Base-by-base conservation (phyloP, 2,113 vertebrate genomes). In the Probosciger aterrimus region DNA sequence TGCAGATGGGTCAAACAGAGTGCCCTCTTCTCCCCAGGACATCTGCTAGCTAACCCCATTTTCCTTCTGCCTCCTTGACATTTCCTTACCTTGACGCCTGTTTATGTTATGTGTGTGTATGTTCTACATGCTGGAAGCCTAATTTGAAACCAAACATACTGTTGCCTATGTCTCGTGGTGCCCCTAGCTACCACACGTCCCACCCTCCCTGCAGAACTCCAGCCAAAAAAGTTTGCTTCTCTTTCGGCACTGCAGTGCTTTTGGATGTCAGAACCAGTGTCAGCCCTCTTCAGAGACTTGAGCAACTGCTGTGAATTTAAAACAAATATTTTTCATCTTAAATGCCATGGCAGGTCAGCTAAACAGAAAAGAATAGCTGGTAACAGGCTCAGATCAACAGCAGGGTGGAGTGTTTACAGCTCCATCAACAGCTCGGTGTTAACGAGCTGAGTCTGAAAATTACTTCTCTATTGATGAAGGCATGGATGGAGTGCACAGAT, bases 241-340 rank as follows among this genome's bases (percentile, higher is more conserved):
- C 57, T 87, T 90, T 93, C 11, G 0, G 20, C 23, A 5, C 94
- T 73, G 63, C 24, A 10, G 88, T 63, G 77, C 76, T 95, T 93
- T 95, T 96, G 91, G 95, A 97, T 94, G 86, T 93, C 85, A 95
- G 85, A 88, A 90, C 10, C 52, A 89, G 90, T 1, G 8, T 97
- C 94, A 96, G 91, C 44, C 86, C 92, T 95, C 85, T 94, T 95
- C 65, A 62, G 94, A 93, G 83, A 88, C 90, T 83, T 64, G 79
- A 96, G 82, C 77, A 94, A 96, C 97, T 86, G 97, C 97, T 97
- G 97, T 83, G 97, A 96, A 92, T 95, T 92, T 95, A 96, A 95
- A 96, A 53, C 59, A 97, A 97, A 96, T 94, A 97, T 97, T 95
- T 96, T 89, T 94, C 85, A 89, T 96, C 91, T 95, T 63, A 86